phyloP scores from a whole-genome alignment of 2,113 vertebrate species.

The Cairina moschata region DNA sequence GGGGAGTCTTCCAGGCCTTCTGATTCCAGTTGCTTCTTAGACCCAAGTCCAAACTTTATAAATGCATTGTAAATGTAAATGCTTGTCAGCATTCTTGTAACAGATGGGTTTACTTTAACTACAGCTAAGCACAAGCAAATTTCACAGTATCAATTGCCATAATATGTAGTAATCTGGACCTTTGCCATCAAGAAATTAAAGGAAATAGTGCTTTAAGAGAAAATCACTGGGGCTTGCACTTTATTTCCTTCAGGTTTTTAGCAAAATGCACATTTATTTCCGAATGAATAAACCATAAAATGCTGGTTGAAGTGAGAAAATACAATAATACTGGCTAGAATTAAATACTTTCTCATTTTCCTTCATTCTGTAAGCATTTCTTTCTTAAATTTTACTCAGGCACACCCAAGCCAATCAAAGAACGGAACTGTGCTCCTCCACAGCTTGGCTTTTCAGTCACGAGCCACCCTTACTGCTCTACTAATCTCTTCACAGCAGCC shows the following conservation, averaged over 20 bases:
- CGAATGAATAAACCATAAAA: background rate
- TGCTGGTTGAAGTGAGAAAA: background rate
- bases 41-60: background rate
- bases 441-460: background rate
- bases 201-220: background rate
- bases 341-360: background rate
- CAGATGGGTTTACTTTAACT: background rate
- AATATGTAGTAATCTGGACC: background rate
- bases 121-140: background rate
- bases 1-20: background rate
- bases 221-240: background rate
- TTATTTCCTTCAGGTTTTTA: background rate
- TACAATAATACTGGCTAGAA: background rate
- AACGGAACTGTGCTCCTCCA: background rate
- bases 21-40: background rate
- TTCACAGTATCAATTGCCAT: background rate
- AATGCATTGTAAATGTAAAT: background rate
- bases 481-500: background rate
- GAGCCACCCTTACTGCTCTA: background rate
- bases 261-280: background rate
- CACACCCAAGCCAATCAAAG: background rate
- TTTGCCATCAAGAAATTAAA: slow-evolving; percentile 10
- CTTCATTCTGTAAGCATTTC: background rate
- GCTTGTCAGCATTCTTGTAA: background rate
- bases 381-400: background rate